Base-by-base conservation (phyloP, 2,888 invertebrate species). In the Dascillus cervinus region DNA sequence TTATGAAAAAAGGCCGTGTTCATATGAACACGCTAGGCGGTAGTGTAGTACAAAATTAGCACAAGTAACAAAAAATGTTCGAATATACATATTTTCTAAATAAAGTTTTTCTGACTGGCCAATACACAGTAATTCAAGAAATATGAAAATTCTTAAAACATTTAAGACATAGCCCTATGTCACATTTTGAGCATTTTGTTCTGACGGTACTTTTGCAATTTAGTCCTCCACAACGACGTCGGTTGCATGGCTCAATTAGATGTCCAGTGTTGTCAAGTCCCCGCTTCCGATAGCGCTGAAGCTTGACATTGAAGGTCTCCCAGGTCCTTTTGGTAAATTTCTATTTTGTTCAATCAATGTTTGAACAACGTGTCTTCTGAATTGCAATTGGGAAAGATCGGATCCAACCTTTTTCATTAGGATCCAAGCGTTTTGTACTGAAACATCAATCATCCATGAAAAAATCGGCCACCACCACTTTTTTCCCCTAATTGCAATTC, bases 141-240 rank as follows among this genome's bases (percentile, higher is more conserved):
- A 17, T 17, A 8, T 17, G 17, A 17, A 17, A 17, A 17, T 8
- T 8, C 17, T 17, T 17, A 17, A 17, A 17, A 17, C 17, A 17
- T 6, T 17, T 17, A 17, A 17, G 5, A 17, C 17, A 17, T 17
- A 17, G 17, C 17, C 17, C 17, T 53, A 24, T 15, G 23, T 22
- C 13, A 23, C 14, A 31, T 23, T 23, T 23, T 10, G 11, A 23
- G 23, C 23, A 23, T 23, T 23, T 10, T 23, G 23, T 23, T 23
- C 23, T 23, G 9, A 23, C 23, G 3, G 23, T 23, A 23, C 9
- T 23, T 4, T 23, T 23, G 11, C 23, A 23, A 3, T 23, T 23
- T 3, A 6, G 4, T 4, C 9, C 9, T 23, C 23, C 23, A 23
- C 23, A 23, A 2, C 23, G 23, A 4, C 23, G 3, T 23, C 23